A percentile compares a stretch with the other conserved stretches of the same genome.
These are phyloP conservation scores for Stenotaenia linearis DNA, from an alignment of 2,888 invertebrate species.

Conservation along the genomic window DNA sequence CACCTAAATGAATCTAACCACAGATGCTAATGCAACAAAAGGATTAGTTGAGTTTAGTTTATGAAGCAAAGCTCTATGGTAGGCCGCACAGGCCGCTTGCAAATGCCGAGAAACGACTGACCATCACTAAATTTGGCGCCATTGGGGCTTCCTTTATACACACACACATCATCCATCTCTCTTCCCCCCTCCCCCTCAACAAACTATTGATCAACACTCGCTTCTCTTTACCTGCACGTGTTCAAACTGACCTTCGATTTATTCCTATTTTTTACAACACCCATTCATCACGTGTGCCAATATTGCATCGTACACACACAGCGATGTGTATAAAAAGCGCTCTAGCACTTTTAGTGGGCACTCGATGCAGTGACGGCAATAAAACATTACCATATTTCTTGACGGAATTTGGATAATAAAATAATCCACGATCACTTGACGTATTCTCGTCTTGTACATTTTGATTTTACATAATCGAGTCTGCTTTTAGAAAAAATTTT, in stretches of 20 bases:
- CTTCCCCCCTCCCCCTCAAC: neutral
- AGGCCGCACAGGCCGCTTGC: slow-evolving; percentile 18
- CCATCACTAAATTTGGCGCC: slow-evolving; percentile 24
- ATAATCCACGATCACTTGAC: too few species aligned
- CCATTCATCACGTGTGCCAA: neutral
- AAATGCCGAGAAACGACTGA: slow-evolving; percentile 24
- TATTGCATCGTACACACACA: neutral
- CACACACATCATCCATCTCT: slow-evolving; percentile 8
- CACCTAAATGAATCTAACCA: slow-evolving; percentile 21
- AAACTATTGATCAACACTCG: slow-evolving; percentile 19
- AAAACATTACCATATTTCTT: neutral
- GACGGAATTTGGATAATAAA: too few species aligned
- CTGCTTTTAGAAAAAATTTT: too few species aligned
- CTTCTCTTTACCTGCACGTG: neutral
- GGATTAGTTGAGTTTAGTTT: slow-evolving; percentile 26
- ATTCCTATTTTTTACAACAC: neutral
- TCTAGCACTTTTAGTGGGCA: neutral
- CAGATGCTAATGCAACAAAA: slow-evolving; percentile 26
- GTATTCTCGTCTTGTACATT: too few species aligned
- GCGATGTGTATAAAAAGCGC: neutral
- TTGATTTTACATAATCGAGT: too few species aligned
- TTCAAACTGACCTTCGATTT: slow-evolving; percentile 21
- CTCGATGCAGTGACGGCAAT: neutral
- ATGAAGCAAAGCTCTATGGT: slow-evolving; percentile 26
- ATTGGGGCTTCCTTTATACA: slow-evolving; percentile 8